phyloP scores from a whole-genome alignment of 2,888 invertebrate species.

The Thecocarcelia acutangulata region DNA sequence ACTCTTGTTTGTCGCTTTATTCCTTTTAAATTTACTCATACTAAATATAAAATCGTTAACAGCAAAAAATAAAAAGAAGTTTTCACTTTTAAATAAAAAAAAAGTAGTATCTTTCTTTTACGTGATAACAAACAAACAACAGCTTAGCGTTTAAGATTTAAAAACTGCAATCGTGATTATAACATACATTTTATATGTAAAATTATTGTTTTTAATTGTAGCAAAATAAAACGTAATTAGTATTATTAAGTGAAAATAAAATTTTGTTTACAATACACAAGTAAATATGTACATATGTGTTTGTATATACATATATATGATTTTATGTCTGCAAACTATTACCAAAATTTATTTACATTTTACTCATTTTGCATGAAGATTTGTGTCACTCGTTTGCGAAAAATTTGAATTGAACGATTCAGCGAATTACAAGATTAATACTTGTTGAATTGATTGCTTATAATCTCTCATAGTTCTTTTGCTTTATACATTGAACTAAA shows the following conservation, averaged over 20 bases:
- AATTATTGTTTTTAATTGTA: constrained; percentile 2
- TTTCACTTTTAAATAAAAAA: constrained; percentile 53
- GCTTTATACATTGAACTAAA: too few relatives aligned
- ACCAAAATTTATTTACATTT: constrained; percentile 4
- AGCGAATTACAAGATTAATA: too few relatives aligned
- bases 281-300: too few relatives aligned
- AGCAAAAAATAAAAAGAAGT: constrained; percentile 24
- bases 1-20: constrained; percentile 26
- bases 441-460: too few relatives aligned
- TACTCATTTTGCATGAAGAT: neutral
- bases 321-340: constrained; percentile 6
- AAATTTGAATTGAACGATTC: too few relatives aligned
- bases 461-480: too few relatives aligned
- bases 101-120: neutral
- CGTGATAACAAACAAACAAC: neutral
- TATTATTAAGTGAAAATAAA: constrained; percentile 23
- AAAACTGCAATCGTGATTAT: constrained; percentile 43
- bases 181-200: constrained; percentile 30
- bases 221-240: constrained; percentile 9
- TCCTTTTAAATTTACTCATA: neutral
- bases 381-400: neutral
- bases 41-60: constrained; percentile 22
- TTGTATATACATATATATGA: neutral
- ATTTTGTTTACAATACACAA: neutral
- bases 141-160: constrained; percentile 24